A percentile compares a stretch with the other conserved stretches of the same genome.
Evolutionary conservation across 2,888 invertebrate species (phyloP).

Genomic region (Ditula angustiorana): DNA sequence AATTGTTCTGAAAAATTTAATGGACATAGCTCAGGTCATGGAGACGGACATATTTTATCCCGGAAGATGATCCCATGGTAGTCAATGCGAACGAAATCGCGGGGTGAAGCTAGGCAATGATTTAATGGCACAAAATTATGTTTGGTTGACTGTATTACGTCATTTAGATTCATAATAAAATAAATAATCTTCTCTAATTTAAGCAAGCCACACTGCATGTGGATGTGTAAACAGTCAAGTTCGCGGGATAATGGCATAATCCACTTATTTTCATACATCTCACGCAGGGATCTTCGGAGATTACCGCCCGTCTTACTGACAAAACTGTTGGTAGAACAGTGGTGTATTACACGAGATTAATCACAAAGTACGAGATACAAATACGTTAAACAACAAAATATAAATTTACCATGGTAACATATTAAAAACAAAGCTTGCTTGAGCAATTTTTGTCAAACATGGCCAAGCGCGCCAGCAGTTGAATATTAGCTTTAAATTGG

Average conservation of each 20-base stretch:
- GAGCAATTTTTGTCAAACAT: too few relatives aligned
- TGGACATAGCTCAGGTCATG: too few relatives aligned
- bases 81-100: too few relatives aligned
- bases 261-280: conserved; percentile 37
- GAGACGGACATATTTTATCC: too few relatives aligned
- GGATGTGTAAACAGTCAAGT: conserved; percentile 22
- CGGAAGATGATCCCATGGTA: too few relatives aligned
- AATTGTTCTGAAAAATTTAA: too few relatives aligned
- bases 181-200: not conserved
- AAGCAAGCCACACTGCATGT: conserved; percentile 8
- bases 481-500: too few relatives aligned
- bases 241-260: conserved; percentile 28
- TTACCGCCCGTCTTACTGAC: conserved; percentile 22
- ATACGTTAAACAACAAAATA: not conserved
- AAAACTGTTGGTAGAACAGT: conserved; percentile 1
- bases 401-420: not conserved
- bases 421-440: not conserved
- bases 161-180: not conserved
- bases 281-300: conserved; percentile 30
- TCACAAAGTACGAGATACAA: not conserved
- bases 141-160: too few relatives aligned
- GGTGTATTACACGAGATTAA: conserved; percentile 1
- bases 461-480: too few relatives aligned
- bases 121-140: too few relatives aligned
- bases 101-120: too few relatives aligned